phyloP scores from a whole-genome alignment of 2,113 vertebrate genomes.

The Gambusia affinis region DNA sequence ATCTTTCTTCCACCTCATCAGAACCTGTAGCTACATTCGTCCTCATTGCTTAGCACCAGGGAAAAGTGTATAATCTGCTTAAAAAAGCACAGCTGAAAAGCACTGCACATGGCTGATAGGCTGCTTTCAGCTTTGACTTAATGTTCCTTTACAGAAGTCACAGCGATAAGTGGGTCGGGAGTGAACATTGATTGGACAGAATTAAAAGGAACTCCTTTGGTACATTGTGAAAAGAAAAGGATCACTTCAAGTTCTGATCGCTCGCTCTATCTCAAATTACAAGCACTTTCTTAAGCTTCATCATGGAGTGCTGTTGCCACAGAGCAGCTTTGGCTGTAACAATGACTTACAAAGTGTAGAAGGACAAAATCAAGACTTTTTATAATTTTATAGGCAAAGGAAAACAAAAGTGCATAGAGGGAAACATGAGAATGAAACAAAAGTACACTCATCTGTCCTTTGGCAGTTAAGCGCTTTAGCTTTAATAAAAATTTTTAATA shows the following conservation, averaged over 20 bases:
- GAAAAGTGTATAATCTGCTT: conserved; percentile 59
- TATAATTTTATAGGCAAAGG: conserved; percentile 10
- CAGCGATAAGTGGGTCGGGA: conserved; percentile 44
- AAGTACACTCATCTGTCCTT: too few relatives aligned
- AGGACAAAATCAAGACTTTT: conserved; percentile 3
- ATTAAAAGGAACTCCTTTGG: conserved; percentile 38
- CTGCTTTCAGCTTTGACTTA: conserved; percentile 37
- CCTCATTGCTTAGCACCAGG: conserved; percentile 29
- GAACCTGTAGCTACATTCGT: conserved; percentile 22
- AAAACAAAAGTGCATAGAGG: not conserved
- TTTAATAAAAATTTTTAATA: too few relatives aligned
- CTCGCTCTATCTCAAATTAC: conserved; percentile 38
- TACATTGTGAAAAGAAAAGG: conserved; percentile 20
- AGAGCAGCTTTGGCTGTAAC: conserved; percentile 6
- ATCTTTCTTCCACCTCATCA: conserved; percentile 28
- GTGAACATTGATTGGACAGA: conserved; percentile 26
- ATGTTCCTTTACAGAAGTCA: conserved; percentile 36
- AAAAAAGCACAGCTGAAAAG: conserved; percentile 45
- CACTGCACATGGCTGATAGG: conserved; percentile 33
- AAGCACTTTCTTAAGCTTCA: conserved; percentile 17
- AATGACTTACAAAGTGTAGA: conserved; percentile 4
- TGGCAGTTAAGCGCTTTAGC: too few relatives aligned
- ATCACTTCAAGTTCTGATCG: conserved; percentile 40
- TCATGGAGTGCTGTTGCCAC: not conserved
- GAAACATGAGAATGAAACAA: conserved; percentile 2